These are phyloP conservation scores for Nylanderia fulva DNA, from an alignment of 1,140 invertebrate species.

Conservation along the genomic window DNA sequence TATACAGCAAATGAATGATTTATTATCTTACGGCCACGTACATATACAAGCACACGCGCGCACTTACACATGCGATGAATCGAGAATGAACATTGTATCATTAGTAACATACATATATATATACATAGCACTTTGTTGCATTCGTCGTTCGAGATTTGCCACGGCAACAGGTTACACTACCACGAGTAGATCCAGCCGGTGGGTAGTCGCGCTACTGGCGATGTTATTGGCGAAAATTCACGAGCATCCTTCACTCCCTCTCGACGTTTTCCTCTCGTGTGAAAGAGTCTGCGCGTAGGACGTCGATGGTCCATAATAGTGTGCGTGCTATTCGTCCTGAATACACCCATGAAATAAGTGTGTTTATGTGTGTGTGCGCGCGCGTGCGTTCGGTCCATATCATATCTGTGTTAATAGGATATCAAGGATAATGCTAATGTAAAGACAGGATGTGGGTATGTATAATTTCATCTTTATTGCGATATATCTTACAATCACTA, in stretches of 20 bases:
- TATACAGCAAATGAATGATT: background rate
- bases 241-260: conserved; percentile 64
- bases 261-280: conserved; percentile 32
- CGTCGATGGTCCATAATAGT: conserved; percentile 22
- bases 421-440: background rate
- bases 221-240: conserved; percentile 74
- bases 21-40: background rate
- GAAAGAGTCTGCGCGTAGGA: conserved; percentile 26
- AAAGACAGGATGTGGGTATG: background rate
- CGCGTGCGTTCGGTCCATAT: background rate
- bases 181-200: conserved; percentile 8
- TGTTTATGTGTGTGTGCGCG: too few species aligned
- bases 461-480: conserved; percentile 1
- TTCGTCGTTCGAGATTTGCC: background rate
- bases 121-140: conserved; percentile 33
- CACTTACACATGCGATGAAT: background rate
- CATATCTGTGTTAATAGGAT: background rate
- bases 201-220: conserved; percentile 43
- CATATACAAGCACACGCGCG: background rate
- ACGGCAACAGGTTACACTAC: conserved; percentile 15
- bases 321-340: background rate
- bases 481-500: too few species aligned
- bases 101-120: too few species aligned
- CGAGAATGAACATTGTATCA: background rate
- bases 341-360: background rate